These are phyloP conservation scores for Acanthosepion pharaonis DNA, from an alignment of 2,888 invertebrate genomes.

Conservation along the genomic window DNA sequence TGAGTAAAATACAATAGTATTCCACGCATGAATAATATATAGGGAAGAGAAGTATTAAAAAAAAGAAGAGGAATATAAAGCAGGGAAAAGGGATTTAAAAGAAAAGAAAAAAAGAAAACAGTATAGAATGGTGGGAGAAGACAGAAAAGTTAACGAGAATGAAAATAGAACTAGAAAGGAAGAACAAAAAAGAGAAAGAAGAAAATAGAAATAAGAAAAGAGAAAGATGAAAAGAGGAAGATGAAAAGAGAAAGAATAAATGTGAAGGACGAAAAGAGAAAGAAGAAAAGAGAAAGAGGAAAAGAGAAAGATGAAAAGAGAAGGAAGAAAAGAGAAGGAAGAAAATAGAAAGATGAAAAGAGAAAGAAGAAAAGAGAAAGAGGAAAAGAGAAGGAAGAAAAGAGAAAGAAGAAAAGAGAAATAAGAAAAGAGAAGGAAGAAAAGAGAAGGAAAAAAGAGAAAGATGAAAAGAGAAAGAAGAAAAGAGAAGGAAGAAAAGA, in stretches of 20 bases:
- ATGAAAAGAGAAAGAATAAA: background rate
- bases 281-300: background rate
- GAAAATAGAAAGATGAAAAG: too few species aligned
- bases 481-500: background rate
- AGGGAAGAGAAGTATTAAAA: too few species aligned
- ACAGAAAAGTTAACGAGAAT: background rate
- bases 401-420: background rate
- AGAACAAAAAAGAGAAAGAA: background rate
- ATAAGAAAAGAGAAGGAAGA: background rate
- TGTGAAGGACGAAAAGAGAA: background rate
- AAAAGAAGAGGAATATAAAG: too few species aligned
- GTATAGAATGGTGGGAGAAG: background rate
- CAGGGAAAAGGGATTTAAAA: background rate
- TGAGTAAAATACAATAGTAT: background rate
- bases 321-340: background rate
- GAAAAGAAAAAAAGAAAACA: background rate
- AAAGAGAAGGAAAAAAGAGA: background rate
- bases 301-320: background rate
- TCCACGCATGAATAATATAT: too few species aligned
- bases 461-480: background rate
- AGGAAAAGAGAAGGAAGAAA: background rate
- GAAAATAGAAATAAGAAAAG: background rate
- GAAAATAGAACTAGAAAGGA: background rate
- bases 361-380: background rate
- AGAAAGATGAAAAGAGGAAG: background rate